Percentiles rank a stretch among this genome's conserved stretches.
phyloP scores from a whole-genome alignment of 2,797 vertebrate genomes.

The Yasuhikotakia modesta region DNA sequence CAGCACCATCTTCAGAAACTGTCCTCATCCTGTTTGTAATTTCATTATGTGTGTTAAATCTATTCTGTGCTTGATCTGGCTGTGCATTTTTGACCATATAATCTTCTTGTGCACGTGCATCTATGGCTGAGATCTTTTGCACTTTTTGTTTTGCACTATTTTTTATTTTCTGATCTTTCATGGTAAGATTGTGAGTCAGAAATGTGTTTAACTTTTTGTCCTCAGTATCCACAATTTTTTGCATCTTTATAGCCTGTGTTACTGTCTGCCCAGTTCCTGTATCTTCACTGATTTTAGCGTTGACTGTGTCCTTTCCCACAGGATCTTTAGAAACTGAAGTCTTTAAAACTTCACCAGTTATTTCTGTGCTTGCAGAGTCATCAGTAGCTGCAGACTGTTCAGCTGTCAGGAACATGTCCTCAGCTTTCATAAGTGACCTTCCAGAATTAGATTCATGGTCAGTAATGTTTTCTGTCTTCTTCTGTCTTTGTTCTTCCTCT shows the following conservation, averaged over 20 bases:
- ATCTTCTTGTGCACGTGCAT: conserved; percentile 11
- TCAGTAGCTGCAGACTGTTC: not conserved
- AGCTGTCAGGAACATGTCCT: conserved; percentile 3
- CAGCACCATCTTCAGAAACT: conserved; percentile 38
- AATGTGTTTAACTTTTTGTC: not conserved
- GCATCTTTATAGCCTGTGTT: not conserved
- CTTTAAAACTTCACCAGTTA: not conserved
- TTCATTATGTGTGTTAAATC: conserved; percentile 25
- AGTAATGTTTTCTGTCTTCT: not conserved
- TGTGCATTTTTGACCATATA: conserved; percentile 14
- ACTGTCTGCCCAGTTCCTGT: not conserved
- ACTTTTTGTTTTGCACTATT: conserved; percentile 18
- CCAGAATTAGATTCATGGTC: conserved; percentile 8
- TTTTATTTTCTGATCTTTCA: conserved; percentile 14
- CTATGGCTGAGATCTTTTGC: conserved; percentile 14
- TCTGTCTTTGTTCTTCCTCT: conserved; percentile 23
- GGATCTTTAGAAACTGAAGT: not conserved
- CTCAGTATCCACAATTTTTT: conserved; percentile 20
- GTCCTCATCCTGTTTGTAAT: conserved; percentile 31
- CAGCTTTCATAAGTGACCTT: conserved; percentile 19
- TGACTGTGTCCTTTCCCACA: conserved; percentile 14
- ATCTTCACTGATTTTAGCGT: conserved; percentile 1
- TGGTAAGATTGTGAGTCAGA: not conserved
- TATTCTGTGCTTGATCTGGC: conserved; percentile 16
- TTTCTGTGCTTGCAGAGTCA: conserved; percentile 2